Evolutionary conservation across 2,888 invertebrate species (phyloP).

Genomic region (Cryptosula pallasiana): DNA sequence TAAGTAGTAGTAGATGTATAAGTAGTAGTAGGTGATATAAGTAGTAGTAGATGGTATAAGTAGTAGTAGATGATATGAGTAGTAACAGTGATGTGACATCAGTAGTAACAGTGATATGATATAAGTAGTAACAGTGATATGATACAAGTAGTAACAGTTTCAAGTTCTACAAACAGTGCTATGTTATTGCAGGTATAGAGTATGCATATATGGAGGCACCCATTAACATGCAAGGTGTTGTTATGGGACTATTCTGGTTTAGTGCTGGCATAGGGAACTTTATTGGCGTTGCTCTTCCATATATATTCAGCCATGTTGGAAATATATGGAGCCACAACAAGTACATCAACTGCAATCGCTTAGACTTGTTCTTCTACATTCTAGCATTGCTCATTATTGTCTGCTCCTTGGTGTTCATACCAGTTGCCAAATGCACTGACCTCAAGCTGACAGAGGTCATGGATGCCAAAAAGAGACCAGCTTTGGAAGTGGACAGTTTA

Average conservation of each 20-base stretch:
- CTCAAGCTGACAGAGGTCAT: neutral
- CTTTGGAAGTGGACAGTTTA: too few species aligned
- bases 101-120: too few species aligned
- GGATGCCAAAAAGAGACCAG: too few species aligned
- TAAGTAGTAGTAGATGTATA: too few species aligned
- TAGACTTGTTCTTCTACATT: neutral
- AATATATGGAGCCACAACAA: neutral
- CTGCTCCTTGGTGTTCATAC: neutral
- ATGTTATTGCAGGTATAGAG: slow-evolving; percentile 52
- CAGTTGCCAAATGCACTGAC: neutral
- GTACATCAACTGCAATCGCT: neutral
- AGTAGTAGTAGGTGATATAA: too few species aligned
- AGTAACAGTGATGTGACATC: too few species aligned
- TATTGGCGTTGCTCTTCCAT: slow-evolving; percentile 43
- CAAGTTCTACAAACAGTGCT: too few species aligned
- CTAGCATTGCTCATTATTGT: neutral
- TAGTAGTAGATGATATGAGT: too few species aligned
- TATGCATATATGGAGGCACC: slow-evolving; percentile 56
- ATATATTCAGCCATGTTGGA: neutral
- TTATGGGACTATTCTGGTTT: slow-evolving; percentile 57
- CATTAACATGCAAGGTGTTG: slow-evolving; percentile 55
- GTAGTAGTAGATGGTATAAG: too few species aligned
- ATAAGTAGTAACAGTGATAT: too few species aligned
- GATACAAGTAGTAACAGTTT: too few species aligned
- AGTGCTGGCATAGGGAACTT: slow-evolving; percentile 56